Base-by-base conservation (phyloP, 2,797 vertebrate species). In the Thalassophryne amazonica region DNA sequence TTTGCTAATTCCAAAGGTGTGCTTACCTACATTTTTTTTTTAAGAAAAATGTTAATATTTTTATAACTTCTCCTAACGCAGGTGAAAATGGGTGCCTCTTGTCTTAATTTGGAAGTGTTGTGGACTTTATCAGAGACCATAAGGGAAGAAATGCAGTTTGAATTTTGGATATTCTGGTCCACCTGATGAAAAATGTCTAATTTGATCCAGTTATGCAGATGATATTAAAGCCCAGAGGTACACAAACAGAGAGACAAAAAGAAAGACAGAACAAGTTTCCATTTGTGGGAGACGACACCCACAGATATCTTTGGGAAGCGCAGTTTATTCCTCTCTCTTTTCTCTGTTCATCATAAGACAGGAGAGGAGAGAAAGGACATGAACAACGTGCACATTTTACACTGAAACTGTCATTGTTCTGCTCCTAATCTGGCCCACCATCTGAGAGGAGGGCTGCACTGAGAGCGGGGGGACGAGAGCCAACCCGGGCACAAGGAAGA, bases 391-490 rank as follows among this genome's bases (percentile, higher is more conserved):
- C 95, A 95, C 93, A 95, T 93, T 97, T 91, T 95, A 95, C 93
- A 92, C 94, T 94, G 94, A 94, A 95, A 95, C 93, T 92, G 92
- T 91, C 86, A 95, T 97, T 97, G 94, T 97, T 94, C 92, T 73
- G 53, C 73, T 88, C 90, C 89, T 98, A 97, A 97, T 96, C 95
- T 96, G 93, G 93, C 93, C 94, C 95, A 97, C 94, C 94, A 94
- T 96, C 94, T 91, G 92, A 95, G 94, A 91, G 85, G 87, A 92
- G 91, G 89, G 89, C 92, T 91, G 60, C 29, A 63, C 67, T 68
- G 69, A 70, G 57, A 66, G 78, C 39, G 84, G 85, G 89, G 91
- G 91, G 88, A 91, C 89, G 88, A 69, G 92, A 92, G 93, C 92
- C 91, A 91, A 92, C 69, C 75, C 43, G 41, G 69, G 61, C 63